phyloP scores from a whole-genome alignment of 2,888 invertebrate species.

The Halocaridina rubra region DNA sequence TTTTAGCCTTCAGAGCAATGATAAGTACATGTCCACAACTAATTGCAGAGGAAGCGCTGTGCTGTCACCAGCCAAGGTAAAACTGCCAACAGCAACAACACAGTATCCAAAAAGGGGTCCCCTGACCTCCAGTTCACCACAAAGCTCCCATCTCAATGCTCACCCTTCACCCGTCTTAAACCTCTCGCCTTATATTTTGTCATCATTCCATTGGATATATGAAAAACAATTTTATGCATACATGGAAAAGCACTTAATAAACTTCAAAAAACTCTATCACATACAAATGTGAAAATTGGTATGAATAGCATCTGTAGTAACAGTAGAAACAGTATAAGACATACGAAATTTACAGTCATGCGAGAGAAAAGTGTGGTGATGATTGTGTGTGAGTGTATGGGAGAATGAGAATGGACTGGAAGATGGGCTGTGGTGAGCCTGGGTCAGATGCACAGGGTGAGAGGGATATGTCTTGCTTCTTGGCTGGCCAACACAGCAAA shows the following conservation, averaged over 20 bases:
- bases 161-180: not conserved
- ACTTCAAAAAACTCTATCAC: not conserved
- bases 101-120: not conserved
- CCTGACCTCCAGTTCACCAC: conserved; percentile 28
- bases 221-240: too few species aligned
- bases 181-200: too few species aligned
- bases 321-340: not conserved
- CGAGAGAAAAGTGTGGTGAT: not conserved
- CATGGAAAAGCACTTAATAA: not conserved
- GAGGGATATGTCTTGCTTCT: conserved; percentile 54
- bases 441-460: conserved; percentile 28
- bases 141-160: conserved; percentile 7
- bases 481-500: conserved; percentile 47
- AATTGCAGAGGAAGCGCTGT: conserved; percentile 24
- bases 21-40: conserved; percentile 21
- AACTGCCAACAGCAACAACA: conserved; percentile 19
- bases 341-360: too few species aligned
- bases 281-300: not conserved
- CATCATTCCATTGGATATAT: too few species aligned
- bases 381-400: not conserved
- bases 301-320: not conserved
- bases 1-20: conserved; percentile 11
- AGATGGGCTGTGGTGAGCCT: conserved; percentile 32
- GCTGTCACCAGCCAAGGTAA: conserved; percentile 29
- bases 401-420: conserved; percentile 1